A percentile compares a stretch with the other conserved stretches of the same genome.
phyloP scores from a whole-genome alignment of 2,888 invertebrate species.

The Nephrotoma appendiculata region DNA sequence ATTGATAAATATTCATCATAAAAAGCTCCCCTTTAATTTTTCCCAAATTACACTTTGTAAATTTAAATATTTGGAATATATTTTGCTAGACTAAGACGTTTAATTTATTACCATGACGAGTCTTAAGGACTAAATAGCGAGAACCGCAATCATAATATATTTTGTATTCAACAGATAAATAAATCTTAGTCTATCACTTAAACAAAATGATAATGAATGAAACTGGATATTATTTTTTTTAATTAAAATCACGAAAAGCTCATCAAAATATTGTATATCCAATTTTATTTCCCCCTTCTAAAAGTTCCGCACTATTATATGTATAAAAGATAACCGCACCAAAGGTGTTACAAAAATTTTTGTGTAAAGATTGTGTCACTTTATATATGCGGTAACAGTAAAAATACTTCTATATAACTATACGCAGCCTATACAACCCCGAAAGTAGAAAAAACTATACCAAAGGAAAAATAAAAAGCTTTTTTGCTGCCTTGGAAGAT shows the following conservation, averaged over 20 bases:
- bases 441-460: background rate
- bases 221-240: background rate
- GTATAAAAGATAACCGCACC: background rate
- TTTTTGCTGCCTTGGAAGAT: background rate
- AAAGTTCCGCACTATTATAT: background rate
- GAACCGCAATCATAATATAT: background rate
- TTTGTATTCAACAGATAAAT: background rate
- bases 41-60: background rate
- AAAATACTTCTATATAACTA: background rate
- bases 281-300: background rate
- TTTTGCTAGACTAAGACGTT: background rate
- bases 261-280: background rate
- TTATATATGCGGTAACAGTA: background rate
- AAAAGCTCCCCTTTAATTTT: background rate
- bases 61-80: background rate
- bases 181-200: background rate
- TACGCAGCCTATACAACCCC: background rate
- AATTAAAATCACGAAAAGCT: background rate
- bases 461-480: background rate
- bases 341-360: background rate
- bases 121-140: background rate
- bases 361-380: background rate
- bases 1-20: background rate
- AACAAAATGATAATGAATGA: background rate
- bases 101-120: background rate